Conservation (phyloP, 2,797 vertebrate genomes). For the Danio albolineatus region DNA sequence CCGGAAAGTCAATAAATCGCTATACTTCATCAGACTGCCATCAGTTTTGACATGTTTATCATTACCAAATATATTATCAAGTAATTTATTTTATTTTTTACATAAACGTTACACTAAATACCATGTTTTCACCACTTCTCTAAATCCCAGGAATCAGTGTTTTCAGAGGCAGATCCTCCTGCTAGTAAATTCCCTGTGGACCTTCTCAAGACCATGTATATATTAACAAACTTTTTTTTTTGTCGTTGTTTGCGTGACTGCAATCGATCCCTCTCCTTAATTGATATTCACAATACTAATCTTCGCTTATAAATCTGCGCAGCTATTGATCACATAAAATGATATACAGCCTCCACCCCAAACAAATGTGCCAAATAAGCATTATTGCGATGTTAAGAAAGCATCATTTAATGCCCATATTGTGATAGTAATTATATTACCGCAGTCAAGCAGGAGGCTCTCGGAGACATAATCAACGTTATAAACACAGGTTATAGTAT, state of each 20-base stretch:
- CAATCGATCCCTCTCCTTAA: conserved; percentile 91
- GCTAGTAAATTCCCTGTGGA: conserved; percentile 67
- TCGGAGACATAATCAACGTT: conserved; percentile 78
- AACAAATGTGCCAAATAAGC: conserved; percentile 87
- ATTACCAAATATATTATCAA: background rate
- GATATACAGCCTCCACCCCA: conserved; percentile 85
- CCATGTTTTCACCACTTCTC: background rate
- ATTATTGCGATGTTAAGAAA: conserved; percentile 92
- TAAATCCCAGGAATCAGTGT: conserved; percentile 63
- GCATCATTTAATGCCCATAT: conserved; percentile 92
- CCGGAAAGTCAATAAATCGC: background rate
- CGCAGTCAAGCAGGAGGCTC: conserved; percentile 80
- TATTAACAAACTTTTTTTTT: conserved; percentile 6
- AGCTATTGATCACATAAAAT: conserved; percentile 89
- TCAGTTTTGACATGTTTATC: background rate
- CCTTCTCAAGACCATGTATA: conserved; percentile 82
- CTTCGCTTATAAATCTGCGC: conserved; percentile 90
- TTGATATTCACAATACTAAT: conserved; percentile 97
- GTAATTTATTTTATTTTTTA: background rate
- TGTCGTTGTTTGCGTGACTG: conserved; percentile 83
- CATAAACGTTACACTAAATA: background rate
- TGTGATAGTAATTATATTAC: conserved; percentile 92
- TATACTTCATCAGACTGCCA: background rate
- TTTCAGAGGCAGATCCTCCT: background rate
- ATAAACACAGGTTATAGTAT: conserved; percentile 71